phyloP scores from a whole-genome alignment of 2,113 vertebrate genomes.

The Mormoops blainvillei region DNA sequence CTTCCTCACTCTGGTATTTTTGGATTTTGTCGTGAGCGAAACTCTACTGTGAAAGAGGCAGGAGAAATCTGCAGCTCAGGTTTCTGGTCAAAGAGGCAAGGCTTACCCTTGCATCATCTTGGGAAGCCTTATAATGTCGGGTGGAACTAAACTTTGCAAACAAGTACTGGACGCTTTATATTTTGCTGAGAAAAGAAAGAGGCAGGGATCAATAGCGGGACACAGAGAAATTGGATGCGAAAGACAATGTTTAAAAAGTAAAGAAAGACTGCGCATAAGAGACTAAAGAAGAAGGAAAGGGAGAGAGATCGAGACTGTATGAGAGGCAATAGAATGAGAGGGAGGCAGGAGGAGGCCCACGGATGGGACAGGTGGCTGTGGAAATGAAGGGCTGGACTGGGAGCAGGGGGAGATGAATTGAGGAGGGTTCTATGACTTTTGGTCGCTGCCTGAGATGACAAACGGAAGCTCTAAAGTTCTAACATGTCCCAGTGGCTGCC shows the following conservation, averaged over 20 bases:
- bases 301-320: not conserved
- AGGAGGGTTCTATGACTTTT: not conserved
- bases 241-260: not conserved
- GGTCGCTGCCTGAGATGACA: not conserved
- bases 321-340: not conserved
- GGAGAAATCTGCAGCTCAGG: not conserved
- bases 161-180: not conserved
- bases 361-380: not conserved
- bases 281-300: not conserved
- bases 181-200: not conserved
- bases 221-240: not conserved
- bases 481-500: not conserved
- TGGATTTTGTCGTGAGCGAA: not conserved
- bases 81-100: not conserved
- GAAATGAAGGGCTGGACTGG: not conserved
- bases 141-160: not conserved
- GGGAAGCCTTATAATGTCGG: not conserved
- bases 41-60: not conserved
- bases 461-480: not conserved
- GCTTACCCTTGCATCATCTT: not conserved
- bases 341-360: not conserved
- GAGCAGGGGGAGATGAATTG: fast-evolving
- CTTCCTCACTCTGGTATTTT: not conserved
- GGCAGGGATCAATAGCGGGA: not conserved
- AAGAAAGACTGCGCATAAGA: not conserved